These are phyloP conservation scores for Lophius americanus DNA, from an alignment of 2,797 vertebrate genomes.

Conservation along the genomic window DNA sequence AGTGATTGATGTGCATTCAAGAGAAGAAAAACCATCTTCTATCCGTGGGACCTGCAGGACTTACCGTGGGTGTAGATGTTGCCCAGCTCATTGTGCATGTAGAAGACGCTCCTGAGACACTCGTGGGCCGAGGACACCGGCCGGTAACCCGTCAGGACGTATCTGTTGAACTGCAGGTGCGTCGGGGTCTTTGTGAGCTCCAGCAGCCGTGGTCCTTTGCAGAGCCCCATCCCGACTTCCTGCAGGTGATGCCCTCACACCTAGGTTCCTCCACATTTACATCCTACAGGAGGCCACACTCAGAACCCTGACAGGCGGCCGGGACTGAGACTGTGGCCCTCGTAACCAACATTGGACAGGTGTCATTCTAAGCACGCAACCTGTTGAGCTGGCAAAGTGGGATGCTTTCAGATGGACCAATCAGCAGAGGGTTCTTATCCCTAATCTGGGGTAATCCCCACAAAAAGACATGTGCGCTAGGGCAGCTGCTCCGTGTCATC, in stretches of 20 bases:
- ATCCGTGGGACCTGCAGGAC: conserved; percentile 34
- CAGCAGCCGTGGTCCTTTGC: conserved; percentile 85
- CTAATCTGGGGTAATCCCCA: conserved; percentile 74
- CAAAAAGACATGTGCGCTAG: conserved; percentile 54
- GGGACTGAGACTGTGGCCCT: conserved; percentile 28
- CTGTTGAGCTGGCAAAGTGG: conserved; percentile 71
- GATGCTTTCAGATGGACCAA: conserved; percentile 67
- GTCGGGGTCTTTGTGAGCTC: conserved; percentile 88
- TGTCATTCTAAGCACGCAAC: conserved; percentile 62
- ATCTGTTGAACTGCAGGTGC: conserved; percentile 93
- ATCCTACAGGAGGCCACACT: conserved; percentile 38
- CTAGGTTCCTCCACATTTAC: conserved; percentile 49
- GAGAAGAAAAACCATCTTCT: not conserved
- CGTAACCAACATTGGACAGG: conserved; percentile 60
- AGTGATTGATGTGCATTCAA: not conserved
- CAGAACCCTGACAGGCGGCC: conserved; percentile 3
- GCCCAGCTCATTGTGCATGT: conserved; percentile 93
- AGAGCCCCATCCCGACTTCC: conserved; percentile 78
- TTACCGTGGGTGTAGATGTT: conserved; percentile 96
- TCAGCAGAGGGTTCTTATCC: conserved; percentile 61
- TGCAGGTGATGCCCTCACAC: conserved; percentile 40
- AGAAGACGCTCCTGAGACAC: conserved; percentile 90
- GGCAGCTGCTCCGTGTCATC: conserved; percentile 50
- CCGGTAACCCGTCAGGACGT: conserved; percentile 91
- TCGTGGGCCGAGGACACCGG: conserved; percentile 85